Percentiles rank a stretch among this genome's conserved stretches.
Conservation (phyloP, 2,113 vertebrate species). For the Holacanthus passer region DNA sequence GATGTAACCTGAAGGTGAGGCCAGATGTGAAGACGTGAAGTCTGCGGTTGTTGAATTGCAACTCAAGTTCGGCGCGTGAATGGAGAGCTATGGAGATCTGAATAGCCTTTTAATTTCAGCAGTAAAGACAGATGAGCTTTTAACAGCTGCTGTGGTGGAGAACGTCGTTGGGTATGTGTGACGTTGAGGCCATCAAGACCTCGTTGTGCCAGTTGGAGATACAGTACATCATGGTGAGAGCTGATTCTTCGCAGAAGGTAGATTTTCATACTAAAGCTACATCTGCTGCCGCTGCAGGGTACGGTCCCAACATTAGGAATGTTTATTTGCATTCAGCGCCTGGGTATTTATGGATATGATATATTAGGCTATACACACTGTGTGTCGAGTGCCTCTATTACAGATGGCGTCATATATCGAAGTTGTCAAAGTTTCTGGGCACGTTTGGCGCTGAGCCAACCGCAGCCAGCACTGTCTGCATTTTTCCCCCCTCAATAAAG, state of each 20-base stretch:
- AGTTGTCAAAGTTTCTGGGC: conserved; percentile 2
- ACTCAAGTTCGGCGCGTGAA: conserved; percentile 24
- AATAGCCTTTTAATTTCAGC: conserved; percentile 56
- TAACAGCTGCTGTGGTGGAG: conserved; percentile 35
- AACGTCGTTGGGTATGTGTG: conserved; percentile 9
- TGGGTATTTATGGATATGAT: conserved; percentile 9
- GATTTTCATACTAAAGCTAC: neutral
- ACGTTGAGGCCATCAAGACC: neutral
- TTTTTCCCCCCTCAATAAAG: conserved; percentile 1
- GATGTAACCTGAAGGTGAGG: conserved; percentile 46
- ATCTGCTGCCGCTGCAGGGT: conserved; percentile 1
- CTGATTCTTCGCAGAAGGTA: neutral
- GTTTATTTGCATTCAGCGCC: conserved; percentile 5
- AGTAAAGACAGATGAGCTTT: conserved; percentile 48
- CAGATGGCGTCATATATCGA: neutral
- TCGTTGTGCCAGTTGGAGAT: neutral
- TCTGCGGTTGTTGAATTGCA: conserved; percentile 27
- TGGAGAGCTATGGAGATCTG: conserved; percentile 39
- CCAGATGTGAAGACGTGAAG: conserved; percentile 61
- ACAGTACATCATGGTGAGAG: neutral
- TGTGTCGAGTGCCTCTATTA: conserved; percentile 12
- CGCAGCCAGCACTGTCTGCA: neutral
- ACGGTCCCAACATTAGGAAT: neutral
- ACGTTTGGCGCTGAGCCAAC: neutral
- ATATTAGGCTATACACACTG: neutral